Percentiles rank a stretch among this genome's conserved stretches.
Conservation (phyloP, 2,888 invertebrate genomes). For the Orgyia antiqua region DNA sequence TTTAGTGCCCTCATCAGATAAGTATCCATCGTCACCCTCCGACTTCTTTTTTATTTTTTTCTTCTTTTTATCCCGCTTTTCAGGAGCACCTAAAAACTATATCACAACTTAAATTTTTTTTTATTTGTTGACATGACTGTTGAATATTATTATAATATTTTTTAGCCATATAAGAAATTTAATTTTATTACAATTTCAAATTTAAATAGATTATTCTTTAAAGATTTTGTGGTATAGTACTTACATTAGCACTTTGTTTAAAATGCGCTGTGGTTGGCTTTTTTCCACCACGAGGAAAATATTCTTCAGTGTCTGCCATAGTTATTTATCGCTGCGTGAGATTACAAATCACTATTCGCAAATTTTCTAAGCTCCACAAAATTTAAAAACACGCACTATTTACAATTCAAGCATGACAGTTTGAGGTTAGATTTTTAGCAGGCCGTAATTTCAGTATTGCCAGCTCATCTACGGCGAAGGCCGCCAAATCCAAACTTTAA, state of each 20-base stretch:
- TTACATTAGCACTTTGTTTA: constrained; percentile 63
- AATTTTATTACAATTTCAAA: no score
- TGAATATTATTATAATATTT: not conserved
- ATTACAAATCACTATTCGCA: constrained; percentile 8
- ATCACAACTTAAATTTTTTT: constrained; percentile 3
- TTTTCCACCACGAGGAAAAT: constrained; percentile 77
- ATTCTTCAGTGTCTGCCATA: constrained; percentile 69
- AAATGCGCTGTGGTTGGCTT: constrained; percentile 63
- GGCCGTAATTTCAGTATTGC: no score
- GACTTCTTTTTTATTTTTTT: constrained; percentile 51
- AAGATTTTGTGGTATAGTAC: no score
- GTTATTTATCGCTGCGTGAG: constrained; percentile 3
- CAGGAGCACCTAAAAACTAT: constrained; percentile 61
- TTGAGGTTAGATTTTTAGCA: constrained; percentile 49
- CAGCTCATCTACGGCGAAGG: no score
- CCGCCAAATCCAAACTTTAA: no score
- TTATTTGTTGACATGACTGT: not conserved
- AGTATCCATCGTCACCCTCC: constrained; percentile 65
- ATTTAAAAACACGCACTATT: no score
- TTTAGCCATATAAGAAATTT: no score
- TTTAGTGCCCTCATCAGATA: constrained; percentile 54
- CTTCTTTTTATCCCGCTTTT: constrained; percentile 60
- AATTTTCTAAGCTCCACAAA: constrained; percentile 12
- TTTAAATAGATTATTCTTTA: no score
- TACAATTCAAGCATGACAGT: constrained; percentile 17